These are phyloP conservation scores for Phthorimaea operculella DNA, from an alignment of 1,140 invertebrate species.

Conservation along the genomic window DNA sequence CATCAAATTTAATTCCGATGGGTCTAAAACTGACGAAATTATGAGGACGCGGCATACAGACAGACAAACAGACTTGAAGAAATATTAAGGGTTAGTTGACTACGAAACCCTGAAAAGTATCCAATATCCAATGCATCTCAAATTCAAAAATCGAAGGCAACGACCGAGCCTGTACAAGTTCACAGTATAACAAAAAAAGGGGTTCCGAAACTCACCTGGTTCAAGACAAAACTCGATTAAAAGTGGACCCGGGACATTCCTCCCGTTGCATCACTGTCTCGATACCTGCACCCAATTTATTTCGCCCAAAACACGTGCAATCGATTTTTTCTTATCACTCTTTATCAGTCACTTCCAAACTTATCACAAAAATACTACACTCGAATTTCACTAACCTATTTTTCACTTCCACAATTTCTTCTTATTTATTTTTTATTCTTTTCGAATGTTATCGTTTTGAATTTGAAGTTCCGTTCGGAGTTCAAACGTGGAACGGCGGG, in stretches of 20 bases:
- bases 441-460: constrained; percentile 1
- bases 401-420: neutral
- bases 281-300: constrained; percentile 21
- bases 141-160: neutral
- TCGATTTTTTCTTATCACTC: constrained; percentile 24
- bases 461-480: constrained; percentile 10
- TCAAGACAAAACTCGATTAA: constrained; percentile 48
- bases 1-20: too few species aligned
- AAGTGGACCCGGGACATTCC: constrained; percentile 35
- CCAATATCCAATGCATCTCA: neutral
- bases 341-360: constrained; percentile 25
- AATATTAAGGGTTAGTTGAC: too few species aligned
- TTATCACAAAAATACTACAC: neutral
- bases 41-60: too few species aligned
- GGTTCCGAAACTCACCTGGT: constrained; percentile 39
- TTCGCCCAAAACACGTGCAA: constrained; percentile 23
- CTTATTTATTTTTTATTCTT: neutral
- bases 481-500: constrained; percentile 26
- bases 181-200: constrained; percentile 20
- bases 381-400: neutral
- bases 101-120: too few species aligned
- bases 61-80: too few species aligned
- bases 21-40: too few species aligned
- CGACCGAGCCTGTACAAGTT: neutral
- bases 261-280: constrained; percentile 42